phyloP scores from a whole-genome alignment of 2,113 vertebrate genomes.

The Hirundichthys speculiger region DNA sequence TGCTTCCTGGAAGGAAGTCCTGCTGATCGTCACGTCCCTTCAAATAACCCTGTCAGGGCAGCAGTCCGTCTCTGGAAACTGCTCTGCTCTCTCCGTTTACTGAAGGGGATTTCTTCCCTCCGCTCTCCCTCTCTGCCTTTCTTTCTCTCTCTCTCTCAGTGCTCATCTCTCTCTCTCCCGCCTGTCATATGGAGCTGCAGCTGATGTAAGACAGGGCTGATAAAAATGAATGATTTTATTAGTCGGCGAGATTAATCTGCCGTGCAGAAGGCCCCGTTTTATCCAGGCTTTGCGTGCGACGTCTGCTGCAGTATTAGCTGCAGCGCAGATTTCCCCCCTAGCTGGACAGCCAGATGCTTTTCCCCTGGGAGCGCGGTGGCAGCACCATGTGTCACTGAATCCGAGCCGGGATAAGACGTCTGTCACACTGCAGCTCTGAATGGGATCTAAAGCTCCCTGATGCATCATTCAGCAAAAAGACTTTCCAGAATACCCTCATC shows the following conservation, averaged over 20 bases:
- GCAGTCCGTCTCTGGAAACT: conserved; percentile 56
- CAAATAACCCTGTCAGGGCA: conserved; percentile 59
- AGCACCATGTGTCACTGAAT: conserved; percentile 45
- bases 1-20: conserved; percentile 48
- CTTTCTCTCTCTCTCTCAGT: background rate
- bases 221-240: conserved; percentile 66
- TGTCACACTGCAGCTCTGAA: conserved; percentile 37
- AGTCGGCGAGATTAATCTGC: conserved; percentile 47
- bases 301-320: conserved; percentile 26
- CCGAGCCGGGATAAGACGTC: conserved; percentile 55
- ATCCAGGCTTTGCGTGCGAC: conserved; percentile 61
- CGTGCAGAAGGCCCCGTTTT: conserved; percentile 47
- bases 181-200: conserved; percentile 1
- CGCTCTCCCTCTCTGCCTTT: background rate
- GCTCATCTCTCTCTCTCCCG: background rate
- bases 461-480: conserved; percentile 11
- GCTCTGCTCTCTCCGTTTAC: conserved; percentile 26
- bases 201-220: conserved; percentile 27
- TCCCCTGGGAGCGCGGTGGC: conserved; percentile 11
- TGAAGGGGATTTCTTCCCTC: conserved; percentile 11
- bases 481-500: background rate
- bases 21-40: conserved; percentile 45
- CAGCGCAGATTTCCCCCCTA: conserved; percentile 51
- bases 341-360: conserved; percentile 58
- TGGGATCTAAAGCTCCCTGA: conserved; percentile 18